A percentile compares a stretch with the other conserved stretches of the same genome.
These are phyloP conservation scores for Nerophis lumbriciformis DNA, from an alignment of 2,113 vertebrate species.

Conservation along the genomic window DNA sequence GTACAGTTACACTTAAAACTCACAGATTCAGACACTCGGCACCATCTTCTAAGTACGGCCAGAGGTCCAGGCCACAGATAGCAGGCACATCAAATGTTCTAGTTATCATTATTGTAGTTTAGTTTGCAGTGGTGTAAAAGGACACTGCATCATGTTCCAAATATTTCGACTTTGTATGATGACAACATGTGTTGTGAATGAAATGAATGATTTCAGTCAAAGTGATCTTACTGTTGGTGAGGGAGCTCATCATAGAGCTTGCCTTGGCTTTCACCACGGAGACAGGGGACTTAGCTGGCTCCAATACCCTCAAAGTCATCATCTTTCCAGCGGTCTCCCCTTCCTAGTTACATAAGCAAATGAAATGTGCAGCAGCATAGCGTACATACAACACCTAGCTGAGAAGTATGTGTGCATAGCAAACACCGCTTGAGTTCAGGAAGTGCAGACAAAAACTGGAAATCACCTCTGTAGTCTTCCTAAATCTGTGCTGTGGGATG, in stretches of 20 bases:
- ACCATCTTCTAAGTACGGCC: no score
- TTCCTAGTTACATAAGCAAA: conserved; percentile 61
- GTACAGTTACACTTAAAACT: no score
- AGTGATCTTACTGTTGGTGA: conserved; percentile 85
- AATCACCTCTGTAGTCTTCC: conserved; percentile 77
- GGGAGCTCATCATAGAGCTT: conserved; percentile 86
- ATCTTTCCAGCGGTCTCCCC: conserved; percentile 66
- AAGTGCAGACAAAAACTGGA: background rate
- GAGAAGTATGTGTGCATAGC: conserved; percentile 1
- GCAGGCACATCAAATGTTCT: no score
- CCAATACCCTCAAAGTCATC: conserved; percentile 34
- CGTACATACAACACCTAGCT: background rate
- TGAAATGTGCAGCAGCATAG: background rate
- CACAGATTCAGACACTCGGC: no score
- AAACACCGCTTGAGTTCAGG: background rate
- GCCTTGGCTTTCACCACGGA: conserved; percentile 91
- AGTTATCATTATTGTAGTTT: no score
- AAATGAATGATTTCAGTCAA: background rate
- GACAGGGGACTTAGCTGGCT: conserved; percentile 54
- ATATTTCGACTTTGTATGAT: no score
- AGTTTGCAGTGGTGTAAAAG: no score
- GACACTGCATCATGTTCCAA: no score
- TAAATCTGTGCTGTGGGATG: conserved; percentile 83
- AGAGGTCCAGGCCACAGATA: no score
- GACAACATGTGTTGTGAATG: no score